A percentile compares a stretch with the other conserved stretches of the same genome.
Conservation (phyloP, 2,797 vertebrate genomes). For the Mormyrus proboscirostris region DNA sequence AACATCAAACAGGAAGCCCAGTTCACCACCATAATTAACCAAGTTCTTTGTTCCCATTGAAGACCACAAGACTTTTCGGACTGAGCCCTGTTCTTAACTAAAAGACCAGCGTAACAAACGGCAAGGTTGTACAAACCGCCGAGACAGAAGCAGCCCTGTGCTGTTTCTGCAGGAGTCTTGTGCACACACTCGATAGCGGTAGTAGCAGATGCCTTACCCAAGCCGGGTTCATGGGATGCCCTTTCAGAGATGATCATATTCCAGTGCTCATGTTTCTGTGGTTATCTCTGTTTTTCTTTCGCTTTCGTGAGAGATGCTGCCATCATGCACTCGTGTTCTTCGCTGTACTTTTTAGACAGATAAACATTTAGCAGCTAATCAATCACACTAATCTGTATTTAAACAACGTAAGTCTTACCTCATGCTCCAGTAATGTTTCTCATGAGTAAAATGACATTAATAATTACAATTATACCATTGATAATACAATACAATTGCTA, state of each 20-base stretch:
- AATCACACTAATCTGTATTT: not conserved
- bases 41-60: not conserved
- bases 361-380: not conserved
- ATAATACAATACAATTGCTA: not conserved
- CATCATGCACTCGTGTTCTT: not conserved
- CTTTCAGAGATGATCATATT: not conserved
- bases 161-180: not conserved
- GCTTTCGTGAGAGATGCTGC: not conserved
- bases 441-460: not conserved
- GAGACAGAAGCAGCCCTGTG: not conserved
- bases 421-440: not conserved
- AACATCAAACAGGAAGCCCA: not conserved
- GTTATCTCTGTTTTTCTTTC: constrained; percentile 6
- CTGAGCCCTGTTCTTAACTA: not conserved
- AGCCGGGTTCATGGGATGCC: not conserved
- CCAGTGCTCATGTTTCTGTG: not conserved
- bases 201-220: not conserved
- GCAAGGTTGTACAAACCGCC: not conserved
- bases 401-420: not conserved
- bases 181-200: not conserved
- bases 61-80: not conserved
- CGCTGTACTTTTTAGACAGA: not conserved
- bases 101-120: not conserved
- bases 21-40: not conserved
- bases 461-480: not conserved